Conservation (phyloP, 2,888 invertebrate species). For the Synergus laeviventris region DNA sequence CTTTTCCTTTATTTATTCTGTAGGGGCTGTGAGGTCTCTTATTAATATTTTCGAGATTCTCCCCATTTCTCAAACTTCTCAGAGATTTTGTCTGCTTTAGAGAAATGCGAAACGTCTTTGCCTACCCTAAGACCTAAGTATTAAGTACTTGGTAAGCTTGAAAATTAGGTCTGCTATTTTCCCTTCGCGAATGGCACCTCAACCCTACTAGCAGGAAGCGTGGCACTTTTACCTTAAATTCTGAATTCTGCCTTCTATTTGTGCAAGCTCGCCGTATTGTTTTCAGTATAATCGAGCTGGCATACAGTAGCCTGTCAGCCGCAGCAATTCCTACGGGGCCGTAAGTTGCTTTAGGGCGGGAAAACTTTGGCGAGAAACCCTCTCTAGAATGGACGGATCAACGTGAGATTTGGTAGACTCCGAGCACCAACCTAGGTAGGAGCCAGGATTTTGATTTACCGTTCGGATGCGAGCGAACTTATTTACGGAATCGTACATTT, state of each 20-base stretch:
- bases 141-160: conserved; percentile 36
- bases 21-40: background rate
- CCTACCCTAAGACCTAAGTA: conserved; percentile 9
- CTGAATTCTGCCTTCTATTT: conserved; percentile 42
- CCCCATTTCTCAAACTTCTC: conserved; percentile 19
- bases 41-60: background rate
- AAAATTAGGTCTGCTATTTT: conserved; percentile 36
- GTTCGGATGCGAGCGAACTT: conserved; percentile 49
- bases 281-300: conserved; percentile 62
- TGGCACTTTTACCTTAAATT: conserved; percentile 31
- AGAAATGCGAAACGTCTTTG: conserved; percentile 21
- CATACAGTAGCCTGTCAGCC: conserved; percentile 58
- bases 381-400: conserved; percentile 55
- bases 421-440: conserved; percentile 40
- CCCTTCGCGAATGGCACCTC: conserved; percentile 6
- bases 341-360: conserved; percentile 59
- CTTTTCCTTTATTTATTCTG: background rate
- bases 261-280: conserved; percentile 60
- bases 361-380: conserved; percentile 54
- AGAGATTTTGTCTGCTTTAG: conserved; percentile 28
- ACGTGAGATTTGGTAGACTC: conserved; percentile 50
- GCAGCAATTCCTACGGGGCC: conserved; percentile 59
- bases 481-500: conserved; percentile 49
- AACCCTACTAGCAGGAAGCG: conserved; percentile 16
- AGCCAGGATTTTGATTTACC: conserved; percentile 51